Conservation (phyloP, 2,797 vertebrate species). For the Myotis myotis region DNA sequence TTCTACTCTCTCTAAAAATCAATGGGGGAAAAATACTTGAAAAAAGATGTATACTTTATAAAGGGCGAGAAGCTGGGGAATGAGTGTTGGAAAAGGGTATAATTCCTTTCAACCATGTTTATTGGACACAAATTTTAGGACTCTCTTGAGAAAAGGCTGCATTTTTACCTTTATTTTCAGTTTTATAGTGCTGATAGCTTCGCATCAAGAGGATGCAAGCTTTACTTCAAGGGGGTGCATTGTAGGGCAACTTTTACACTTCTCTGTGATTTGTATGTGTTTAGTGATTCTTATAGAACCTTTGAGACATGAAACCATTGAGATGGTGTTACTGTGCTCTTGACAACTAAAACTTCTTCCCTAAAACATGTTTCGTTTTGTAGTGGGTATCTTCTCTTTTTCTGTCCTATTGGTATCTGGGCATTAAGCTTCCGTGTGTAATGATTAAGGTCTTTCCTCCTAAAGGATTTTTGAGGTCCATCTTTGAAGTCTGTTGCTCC, state of each 20-base stretch:
- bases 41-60: background rate
- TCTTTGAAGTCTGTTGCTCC: background rate
- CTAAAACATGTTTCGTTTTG: background rate
- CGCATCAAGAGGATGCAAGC: background rate
- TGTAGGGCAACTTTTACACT: background rate
- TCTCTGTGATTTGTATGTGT: background rate
- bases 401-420: background rate
- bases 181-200: background rate
- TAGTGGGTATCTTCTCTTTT: background rate
- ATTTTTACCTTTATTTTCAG: background rate
- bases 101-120: background rate
- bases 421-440: background rate
- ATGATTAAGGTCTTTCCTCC: background rate
- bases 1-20: too few species aligned
- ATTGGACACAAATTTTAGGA: conserved; percentile 36
- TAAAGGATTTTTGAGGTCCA: background rate
- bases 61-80: background rate
- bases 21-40: too few species aligned
- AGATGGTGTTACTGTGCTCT: background rate
- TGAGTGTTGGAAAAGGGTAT: background rate
- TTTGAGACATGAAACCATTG: background rate
- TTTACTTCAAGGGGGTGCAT: background rate
- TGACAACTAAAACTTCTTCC: background rate
- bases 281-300: background rate
- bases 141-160: background rate